A percentile compares a stretch with the other conserved stretches of the same genome.
Evolutionary conservation across 2,113 vertebrate genomes (phyloP).

Genomic region (Epinephelus cyanopodus): DNA sequence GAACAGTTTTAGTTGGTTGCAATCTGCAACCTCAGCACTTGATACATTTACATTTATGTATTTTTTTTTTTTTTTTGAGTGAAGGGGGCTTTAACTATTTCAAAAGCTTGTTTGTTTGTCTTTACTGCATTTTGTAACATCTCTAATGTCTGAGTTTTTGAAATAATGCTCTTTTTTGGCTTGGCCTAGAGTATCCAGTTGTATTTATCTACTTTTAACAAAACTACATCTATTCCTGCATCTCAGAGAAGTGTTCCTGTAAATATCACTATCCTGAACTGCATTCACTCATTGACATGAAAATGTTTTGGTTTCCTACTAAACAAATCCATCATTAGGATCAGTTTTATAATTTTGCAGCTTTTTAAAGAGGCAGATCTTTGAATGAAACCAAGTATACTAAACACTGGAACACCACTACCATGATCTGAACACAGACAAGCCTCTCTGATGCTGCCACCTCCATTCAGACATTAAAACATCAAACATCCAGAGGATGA

Average conservation of each 20-base stretch:
- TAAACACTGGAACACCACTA: background rate
- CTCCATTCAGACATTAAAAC: conserved; percentile 36
- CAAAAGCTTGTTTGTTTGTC: background rate
- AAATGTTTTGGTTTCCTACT: background rate
- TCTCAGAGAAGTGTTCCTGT: background rate
- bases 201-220: background rate
- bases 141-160: background rate
- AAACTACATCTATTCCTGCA: background rate
- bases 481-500: conserved; percentile 35
- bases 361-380: background rate
- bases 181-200: too few species aligned
- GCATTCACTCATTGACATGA: background rate
- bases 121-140: background rate
- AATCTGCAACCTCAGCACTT: too few species aligned
- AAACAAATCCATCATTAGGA: background rate
- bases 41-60: too few species aligned
- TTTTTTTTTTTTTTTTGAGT: too few species aligned
- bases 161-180: background rate
- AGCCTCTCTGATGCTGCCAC: background rate
- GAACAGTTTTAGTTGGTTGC: too few species aligned
- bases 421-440: conserved; percentile 16
- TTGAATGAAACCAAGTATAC: conserved; percentile 1
- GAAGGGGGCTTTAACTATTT: background rate
- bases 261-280: background rate
- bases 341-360: background rate